These are phyloP conservation scores for Phenganax subtilis DNA, from an alignment of 92 coral and sea anemone species.

Conservation along the genomic window DNA sequence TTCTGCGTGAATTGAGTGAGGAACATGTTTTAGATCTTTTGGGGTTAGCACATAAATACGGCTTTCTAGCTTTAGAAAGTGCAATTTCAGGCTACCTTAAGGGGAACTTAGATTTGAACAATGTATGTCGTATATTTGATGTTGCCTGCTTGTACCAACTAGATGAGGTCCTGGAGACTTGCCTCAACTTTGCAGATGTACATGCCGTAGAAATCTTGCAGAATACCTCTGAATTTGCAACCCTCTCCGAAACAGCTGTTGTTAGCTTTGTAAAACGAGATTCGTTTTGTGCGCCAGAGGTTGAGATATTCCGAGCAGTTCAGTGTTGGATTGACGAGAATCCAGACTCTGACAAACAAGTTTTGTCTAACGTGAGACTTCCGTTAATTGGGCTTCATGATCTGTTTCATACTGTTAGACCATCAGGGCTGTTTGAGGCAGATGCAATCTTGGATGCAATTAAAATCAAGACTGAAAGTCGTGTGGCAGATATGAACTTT, in stretches of 20 bases:
- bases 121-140: slow-evolving; percentile 75
- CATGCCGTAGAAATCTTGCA: slow-evolving; percentile 74
- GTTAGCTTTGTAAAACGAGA: slow-evolving; percentile 78
- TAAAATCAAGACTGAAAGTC: slow-evolving; percentile 84
- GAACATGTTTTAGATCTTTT: slow-evolving; percentile 77
- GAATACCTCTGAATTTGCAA: slow-evolving; percentile 63
- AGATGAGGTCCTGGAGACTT: slow-evolving; percentile 63
- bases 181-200: slow-evolving; percentile 75
- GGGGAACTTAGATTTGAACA: slow-evolving; percentile 64
- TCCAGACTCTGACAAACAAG: slow-evolving; percentile 51
- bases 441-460: slow-evolving; percentile 93
- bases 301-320: slow-evolving; percentile 82
- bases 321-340: slow-evolving; percentile 76
- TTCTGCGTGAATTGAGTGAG: slow-evolving; percentile 62
- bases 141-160: slow-evolving; percentile 77
- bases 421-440: slow-evolving; percentile 74
- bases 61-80: slow-evolving; percentile 93
- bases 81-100: slow-evolving; percentile 89
- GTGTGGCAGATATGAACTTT: slow-evolving; percentile 88
- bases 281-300: slow-evolving; percentile 98
- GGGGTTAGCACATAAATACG: slow-evolving; percentile 92
- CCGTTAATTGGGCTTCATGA: slow-evolving; percentile 84
- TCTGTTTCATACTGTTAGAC: slow-evolving; percentile 88
- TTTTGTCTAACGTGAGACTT: slow-evolving; percentile 66
- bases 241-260: slow-evolving; percentile 68